phyloP scores from a whole-genome alignment of 1,140 invertebrate species.

The Ostrea edulis region DNA sequence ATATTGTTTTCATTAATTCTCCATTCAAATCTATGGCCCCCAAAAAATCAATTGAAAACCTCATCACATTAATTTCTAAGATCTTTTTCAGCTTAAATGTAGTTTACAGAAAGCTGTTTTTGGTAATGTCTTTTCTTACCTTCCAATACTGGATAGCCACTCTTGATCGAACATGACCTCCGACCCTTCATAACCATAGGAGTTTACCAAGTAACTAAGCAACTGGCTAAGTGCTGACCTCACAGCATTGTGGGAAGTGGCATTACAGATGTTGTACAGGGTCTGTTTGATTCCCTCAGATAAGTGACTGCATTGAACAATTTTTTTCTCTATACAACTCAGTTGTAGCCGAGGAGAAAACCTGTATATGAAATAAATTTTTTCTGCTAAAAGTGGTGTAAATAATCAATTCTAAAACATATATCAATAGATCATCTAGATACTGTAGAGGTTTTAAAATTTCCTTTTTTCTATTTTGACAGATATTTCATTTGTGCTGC shows the following conservation, averaged over 20 bases:
- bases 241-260: constrained; percentile 73
- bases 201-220: constrained; percentile 63
- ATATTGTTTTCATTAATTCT: too few relatives aligned
- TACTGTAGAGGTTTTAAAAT: too few relatives aligned
- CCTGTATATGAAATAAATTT: constrained; percentile 59
- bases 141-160: constrained; percentile 68
- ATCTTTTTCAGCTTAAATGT: not conserved
- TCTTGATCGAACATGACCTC: constrained; percentile 63
- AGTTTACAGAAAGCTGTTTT: not conserved
- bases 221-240: constrained; percentile 65
- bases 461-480: too few relatives aligned
- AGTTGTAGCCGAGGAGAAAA: constrained; percentile 70
- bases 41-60: too few relatives aligned
- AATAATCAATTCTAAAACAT: too few relatives aligned
- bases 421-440: too few relatives aligned
- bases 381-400: too few relatives aligned
- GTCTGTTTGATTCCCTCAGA: constrained; percentile 65
- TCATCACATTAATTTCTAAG: not conserved
- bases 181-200: constrained; percentile 54
- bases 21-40: too few relatives aligned
- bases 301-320: constrained; percentile 67
- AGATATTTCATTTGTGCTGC: too few relatives aligned
- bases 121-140: constrained; percentile 52
- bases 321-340: constrained; percentile 63
- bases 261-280: constrained; percentile 70